Evolutionary conservation across 1,140 invertebrate species (phyloP), one percentile per base, ranked within the genome.

Genomic region (Plectrocnemia conspersa): DNA sequence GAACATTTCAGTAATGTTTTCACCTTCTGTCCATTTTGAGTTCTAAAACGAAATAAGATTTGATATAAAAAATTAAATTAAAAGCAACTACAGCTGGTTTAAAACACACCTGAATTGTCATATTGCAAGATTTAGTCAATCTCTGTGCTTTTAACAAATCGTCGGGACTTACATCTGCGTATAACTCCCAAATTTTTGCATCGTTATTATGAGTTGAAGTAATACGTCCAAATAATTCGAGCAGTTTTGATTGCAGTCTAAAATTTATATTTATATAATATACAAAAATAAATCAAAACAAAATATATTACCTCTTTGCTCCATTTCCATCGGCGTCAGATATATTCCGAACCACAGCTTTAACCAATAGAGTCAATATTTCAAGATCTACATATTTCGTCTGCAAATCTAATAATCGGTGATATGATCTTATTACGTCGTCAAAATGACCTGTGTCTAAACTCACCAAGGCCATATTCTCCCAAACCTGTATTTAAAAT

Each of bases 381-480:
- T 91, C 81, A 1, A 82, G 64, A 68, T 97, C 93, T 1, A 86
- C 68, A 67, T 87, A 89, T 59, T 86, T 85, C 47, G 82, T 82
- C 74, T 89, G 91, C 1, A 97, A 68, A 65, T 97, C 92, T 11
- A 95, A 69, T 15, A 89, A 70, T 19, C 91, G 79, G 70, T 94
- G 86, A 64, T 90, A 92, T 0, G 91, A 85, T 52, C 81, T 78
- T 41, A 98, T 83, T 0, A 88, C 88, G 68, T 89, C 86, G 29
- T 82, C 79, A 66, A 86, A 88, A 63, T 85, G 79, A 0, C 78
- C 79, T 16, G 83, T 84, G 65, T 93, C 88, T 53, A 84, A 81
- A 61, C 85, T 88, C 10, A 93, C 87, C 4, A 88, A 69, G 72
- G 94, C 79, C 16, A 91, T 81, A 75, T 99, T 99, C 66, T 98